Base-by-base conservation (phyloP, 1,140 invertebrate species). In the Drosophila teissieri region DNA sequence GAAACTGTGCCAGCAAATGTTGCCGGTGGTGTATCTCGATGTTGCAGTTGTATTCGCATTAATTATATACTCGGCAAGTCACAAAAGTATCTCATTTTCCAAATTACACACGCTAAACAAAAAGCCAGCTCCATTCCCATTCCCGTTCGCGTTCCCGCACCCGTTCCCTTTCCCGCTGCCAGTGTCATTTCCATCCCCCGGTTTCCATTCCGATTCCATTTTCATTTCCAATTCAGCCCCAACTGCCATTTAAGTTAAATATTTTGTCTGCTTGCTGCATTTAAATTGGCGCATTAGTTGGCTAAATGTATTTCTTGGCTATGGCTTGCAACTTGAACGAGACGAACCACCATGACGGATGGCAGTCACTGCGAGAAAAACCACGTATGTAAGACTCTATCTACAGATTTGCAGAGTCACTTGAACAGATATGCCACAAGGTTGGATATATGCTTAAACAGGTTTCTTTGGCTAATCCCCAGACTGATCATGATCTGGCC, bases 11-110 rank as follows among this genome's bases (percentile, higher is more conserved):
- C 82, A 82, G 52, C 70, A 57, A 82, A 70, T 48, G 45, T 51
- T 34, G 46, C 54, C 54, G 48, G 52, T 49, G 58, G 73, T 51
- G 14, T 42, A 15, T 15, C 40, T 8, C 60, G 51, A 46, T 51
- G 63, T 27, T 70, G 74, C 64, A 80, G 58, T 62, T 56, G 82
- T 65, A 70, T 69, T 85, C 65, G 67, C 68, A 83, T 86, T 86
- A 86, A 86, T 86, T 86, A 88, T 77, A 86, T 70, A 73, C 57
- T 61, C 67, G 69, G 65, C 82, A 72, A 81, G 74, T 76, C 74
- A 81, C 83, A 88, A 86, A 83, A 86, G 83, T 86, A 86, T 88
- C 83, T 86, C 79, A 86, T 86, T 88, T 86, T 76, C 46, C 48
- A 86, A 86, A 86, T 86, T 86, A 78, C 82, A 72, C 57, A 81